These are phyloP conservation scores for Ethmia dodecea DNA, from an alignment of 2,888 invertebrate species.

Conservation along the genomic window DNA sequence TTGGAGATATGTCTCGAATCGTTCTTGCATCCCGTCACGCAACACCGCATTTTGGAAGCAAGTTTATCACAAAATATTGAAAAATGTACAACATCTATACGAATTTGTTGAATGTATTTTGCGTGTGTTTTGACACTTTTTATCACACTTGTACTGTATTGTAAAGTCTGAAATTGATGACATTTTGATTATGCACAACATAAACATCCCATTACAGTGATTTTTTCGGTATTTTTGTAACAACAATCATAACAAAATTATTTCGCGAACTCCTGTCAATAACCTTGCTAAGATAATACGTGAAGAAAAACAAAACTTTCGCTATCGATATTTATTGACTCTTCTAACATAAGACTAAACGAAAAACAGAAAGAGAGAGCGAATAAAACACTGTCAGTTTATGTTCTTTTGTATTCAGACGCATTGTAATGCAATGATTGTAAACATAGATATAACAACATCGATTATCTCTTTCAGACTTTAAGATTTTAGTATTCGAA, in stretches of 20 bases:
- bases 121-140: not conserved
- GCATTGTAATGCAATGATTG: not conserved
- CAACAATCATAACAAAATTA: not conserved
- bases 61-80: not conserved
- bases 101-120: not conserved
- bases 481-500: not conserved
- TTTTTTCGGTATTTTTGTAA: not conserved
- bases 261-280: constrained; percentile 3
- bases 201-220: not conserved
- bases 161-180: not conserved
- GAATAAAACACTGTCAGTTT: not conserved
- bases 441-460: constrained; percentile 5
- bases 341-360: not conserved
- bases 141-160: not conserved
- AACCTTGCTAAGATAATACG: constrained; percentile 3
- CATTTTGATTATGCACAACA: too few relatives aligned
- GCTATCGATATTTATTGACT: not conserved
- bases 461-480: not conserved
- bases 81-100: constrained; percentile 1
- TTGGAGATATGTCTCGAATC: constrained; percentile 49
- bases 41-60: constrained; percentile 48
- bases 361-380: not conserved
- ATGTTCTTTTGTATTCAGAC: not conserved
- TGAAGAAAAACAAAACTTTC: not conserved
- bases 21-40: constrained; percentile 54